Base-by-base conservation (phyloP, 1,140 invertebrate species). In the Aradophagus sp. region DNA sequence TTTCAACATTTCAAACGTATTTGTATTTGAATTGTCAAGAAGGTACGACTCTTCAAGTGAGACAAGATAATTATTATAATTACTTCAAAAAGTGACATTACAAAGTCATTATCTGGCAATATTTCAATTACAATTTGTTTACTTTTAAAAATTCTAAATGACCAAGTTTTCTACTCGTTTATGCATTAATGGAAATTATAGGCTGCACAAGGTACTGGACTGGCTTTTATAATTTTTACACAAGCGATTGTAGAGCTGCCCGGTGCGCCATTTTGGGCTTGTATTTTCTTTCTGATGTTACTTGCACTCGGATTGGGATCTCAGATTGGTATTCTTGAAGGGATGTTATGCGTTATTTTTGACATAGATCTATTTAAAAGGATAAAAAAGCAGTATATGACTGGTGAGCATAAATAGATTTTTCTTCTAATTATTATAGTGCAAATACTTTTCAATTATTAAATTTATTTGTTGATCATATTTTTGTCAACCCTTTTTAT, bases 271-370 rank as follows among this genome's bases (percentile, higher is more conserved):
- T 95, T 97, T 82, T 97, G 95, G 95, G 92, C 95, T 1, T 91
- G 96, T 55, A 91, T 96, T 23, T 97, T 97, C 89, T 97, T 97
- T 87, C 84, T 95, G 74, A 97, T 97, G 95, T 86, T 97, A 35
- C 85, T 97, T 6, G 93, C 94, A 0, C 87, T 97, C 14, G 95
- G 95, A 2, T 85, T 97, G 7, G 95, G 95, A 27, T 96, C 95
- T 15, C 94, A 97, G 86, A 96, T 97, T 79, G 94, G 95, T 39
- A 94, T 96, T 67, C 88, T 97, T 69, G 95, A 96, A 85, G 95
- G 96, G 14, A 96, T 97, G 89, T 89, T 97, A 14, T 96, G 94
- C 79, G 96, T 95, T 16, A 91, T 97, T 34, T 96, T 97, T 77
- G 95, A 97, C 79, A 93, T 96, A 38, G 92, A 97, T 74, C 90